Base-by-base conservation (phyloP, 2,888 invertebrate species). In the Listrodromus nycthemerus region DNA sequence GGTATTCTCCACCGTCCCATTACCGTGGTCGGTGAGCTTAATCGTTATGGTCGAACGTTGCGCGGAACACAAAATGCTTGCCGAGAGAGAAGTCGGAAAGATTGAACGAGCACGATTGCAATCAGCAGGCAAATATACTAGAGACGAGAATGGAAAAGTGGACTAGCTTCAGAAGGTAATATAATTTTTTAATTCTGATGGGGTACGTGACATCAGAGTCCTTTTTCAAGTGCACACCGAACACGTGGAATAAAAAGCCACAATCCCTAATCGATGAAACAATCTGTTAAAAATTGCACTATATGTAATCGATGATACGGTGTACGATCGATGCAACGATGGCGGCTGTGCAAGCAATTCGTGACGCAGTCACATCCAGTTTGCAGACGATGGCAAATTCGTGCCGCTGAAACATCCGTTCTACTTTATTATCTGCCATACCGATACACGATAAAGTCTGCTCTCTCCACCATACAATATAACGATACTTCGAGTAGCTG, bases 1-100 rank as follows among this genome's bases (percentile, higher is more conserved):
- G 7, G 58, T 58, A 5, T n/a, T 58, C 27, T 30, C 24, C 27
- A 24, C 27, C 50, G 37, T 41, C 10, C 61, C 61, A 61, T 77
- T 69, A 70, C 61, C 5, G 63, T 21, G 41, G 2, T 16, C 33
- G 70, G 16, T 45, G 52, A 19, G 63, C 50, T 71, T 63, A 78
- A 78, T 63, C 78, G 78, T 78, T 71, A 79, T 79, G 27, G 63
- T 30, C 55, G 13, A 27, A 48, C 70, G 78, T 71, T 71, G 37
- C n/a, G 65, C 27, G 37, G 50, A 30, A 71, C 50, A 65, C 65
- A 65, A 19, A 55, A 41, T 37, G 50, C 21, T 65, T 13, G 19
- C 63, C 27, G 45, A 63, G 37, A 30, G 65, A 30, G 65, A 61
- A 71, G 41, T 33, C 19, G 63, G 19, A 52, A 65, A 24, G 41